Evolutionary conservation across 64 coral and sea anemone genomes (phyloP).

Genomic region (Stylophora pistillata): DNA sequence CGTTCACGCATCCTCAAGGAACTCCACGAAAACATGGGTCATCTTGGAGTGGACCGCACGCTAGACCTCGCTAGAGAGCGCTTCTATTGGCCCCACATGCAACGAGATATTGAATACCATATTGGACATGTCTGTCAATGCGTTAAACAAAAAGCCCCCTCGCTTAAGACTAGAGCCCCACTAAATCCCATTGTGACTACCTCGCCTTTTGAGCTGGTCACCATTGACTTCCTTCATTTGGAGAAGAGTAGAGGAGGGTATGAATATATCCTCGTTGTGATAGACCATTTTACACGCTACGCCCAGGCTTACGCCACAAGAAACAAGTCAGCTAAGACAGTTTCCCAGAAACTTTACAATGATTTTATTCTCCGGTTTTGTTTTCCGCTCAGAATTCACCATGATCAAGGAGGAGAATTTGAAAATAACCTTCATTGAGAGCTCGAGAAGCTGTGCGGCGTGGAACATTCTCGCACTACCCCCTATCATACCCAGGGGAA

Average conservation of each 20-base stretch:
- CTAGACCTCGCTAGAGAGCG: conserved; percentile 19
- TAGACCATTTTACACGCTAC: no score
- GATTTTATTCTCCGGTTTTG: conserved; percentile 35
- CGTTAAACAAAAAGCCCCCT: conserved; percentile 4
- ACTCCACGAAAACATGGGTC: conserved; percentile 24
- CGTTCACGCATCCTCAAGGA: neutral
- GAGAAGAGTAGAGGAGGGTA: no score
- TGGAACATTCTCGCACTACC: conserved; percentile 20
- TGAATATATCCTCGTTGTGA: no score
- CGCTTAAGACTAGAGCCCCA: conserved; percentile 26
- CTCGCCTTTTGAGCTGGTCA: conserved; percentile 15
- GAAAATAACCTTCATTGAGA: neutral
- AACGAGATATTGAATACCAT: conserved; percentile 19
- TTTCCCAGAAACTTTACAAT: conserved; percentile 27
- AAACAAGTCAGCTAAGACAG: conserved; percentile 44
- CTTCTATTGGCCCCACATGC: conserved; percentile 42
- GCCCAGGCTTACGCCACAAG: conserved; percentile 48
- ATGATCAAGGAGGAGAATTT: conserved; percentile 19
- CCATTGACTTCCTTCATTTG: no score
- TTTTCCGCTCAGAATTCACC: conserved; percentile 18
- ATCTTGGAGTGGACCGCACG: conserved; percentile 12
- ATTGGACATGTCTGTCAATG: conserved; percentile 20
- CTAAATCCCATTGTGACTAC: conserved; percentile 20
- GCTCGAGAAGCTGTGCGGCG: conserved; percentile 23
- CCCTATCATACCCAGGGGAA: conserved; percentile 11